phyloP scores from a whole-genome alignment of 2,888 invertebrate species.

The Eubasilissa splendida region DNA sequence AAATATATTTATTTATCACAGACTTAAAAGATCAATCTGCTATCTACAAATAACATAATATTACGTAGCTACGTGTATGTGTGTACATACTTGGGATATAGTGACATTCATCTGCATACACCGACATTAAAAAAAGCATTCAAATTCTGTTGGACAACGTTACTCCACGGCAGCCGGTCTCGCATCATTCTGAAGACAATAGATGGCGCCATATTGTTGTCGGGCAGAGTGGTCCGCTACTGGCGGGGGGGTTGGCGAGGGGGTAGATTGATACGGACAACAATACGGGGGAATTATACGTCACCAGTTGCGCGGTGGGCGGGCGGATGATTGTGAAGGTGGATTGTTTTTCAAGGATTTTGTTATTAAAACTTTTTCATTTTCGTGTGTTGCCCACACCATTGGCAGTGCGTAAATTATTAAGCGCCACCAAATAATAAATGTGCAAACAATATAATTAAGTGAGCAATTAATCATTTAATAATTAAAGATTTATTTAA shows the following conservation, averaged over 20 bases:
- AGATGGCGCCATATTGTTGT: conserved; percentile 48
- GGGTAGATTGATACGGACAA: conserved; percentile 40
- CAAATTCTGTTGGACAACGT: conserved; percentile 8
- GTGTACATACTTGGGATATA: no score
- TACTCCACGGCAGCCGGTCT: conserved; percentile 13
- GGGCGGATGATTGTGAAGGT: background rate
- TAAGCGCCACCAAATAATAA: no score
- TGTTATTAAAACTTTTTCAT: background rate
- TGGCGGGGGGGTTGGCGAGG: conserved; percentile 10
- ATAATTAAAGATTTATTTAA: no score
- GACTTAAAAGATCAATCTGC: no score
- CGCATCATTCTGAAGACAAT: conserved; percentile 49
- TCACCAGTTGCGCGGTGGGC: conserved; percentile 40
- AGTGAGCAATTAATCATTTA: no score
- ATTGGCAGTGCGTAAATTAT: no score
- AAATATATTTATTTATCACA: no score
- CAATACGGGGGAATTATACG: conserved; percentile 39
- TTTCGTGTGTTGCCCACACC: background rate
- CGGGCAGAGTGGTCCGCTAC: conserved; percentile 29
- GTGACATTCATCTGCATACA: no score
- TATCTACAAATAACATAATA: no score
- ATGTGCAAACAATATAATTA: no score
- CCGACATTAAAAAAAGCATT: no score
- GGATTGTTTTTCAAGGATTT: background rate
- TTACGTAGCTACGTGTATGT: no score